Evolutionary conservation across 2,888 invertebrate species (phyloP).

Genomic region (Kuschelorhynchus macadamiae): DNA sequence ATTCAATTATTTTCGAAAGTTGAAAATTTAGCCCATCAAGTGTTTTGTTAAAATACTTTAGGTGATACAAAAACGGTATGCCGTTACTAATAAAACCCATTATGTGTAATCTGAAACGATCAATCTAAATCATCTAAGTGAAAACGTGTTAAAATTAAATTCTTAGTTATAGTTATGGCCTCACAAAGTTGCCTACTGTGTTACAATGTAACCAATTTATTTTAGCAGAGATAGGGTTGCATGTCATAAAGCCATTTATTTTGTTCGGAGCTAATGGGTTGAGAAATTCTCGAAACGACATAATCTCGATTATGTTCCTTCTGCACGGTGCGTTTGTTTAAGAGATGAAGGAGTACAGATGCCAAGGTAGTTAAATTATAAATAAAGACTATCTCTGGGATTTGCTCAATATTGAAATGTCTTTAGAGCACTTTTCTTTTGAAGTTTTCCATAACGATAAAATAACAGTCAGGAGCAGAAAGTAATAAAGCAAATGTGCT

Average conservation of each 20-base stretch:
- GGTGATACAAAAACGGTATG: not conserved
- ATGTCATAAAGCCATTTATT: conserved; percentile 26
- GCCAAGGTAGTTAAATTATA: conserved; percentile 3
- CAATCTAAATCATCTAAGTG: conserved; percentile 18
- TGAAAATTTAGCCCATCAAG: too few species aligned
- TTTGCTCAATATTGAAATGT: too few species aligned
- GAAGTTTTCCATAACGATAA: too few species aligned
- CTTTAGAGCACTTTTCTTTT: too few species aligned
- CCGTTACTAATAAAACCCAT: not conserved
- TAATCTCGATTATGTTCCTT: conserved; percentile 25
- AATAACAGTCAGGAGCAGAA: too few species aligned
- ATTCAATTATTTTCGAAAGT: too few species aligned
- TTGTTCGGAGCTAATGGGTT: conserved; percentile 18
- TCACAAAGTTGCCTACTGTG: conserved; percentile 5
- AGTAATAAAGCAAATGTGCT: too few species aligned
- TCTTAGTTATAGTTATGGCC: conserved; percentile 21
- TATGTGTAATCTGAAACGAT: conserved; percentile 10
- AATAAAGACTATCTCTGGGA: too few species aligned
- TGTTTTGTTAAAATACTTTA: too few species aligned
- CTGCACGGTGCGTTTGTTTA: conserved; percentile 22
- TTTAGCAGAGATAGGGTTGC: conserved; percentile 31
- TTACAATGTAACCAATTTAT: conserved; percentile 31
- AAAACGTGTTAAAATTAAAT: conserved; percentile 26
- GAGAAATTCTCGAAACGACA: conserved; percentile 26
- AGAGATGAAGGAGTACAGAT: not conserved